Evolutionary conservation across 2,888 invertebrate species (phyloP), one percentile per base, ranked within the genome.

Genomic region (Carcina quercana): DNA sequence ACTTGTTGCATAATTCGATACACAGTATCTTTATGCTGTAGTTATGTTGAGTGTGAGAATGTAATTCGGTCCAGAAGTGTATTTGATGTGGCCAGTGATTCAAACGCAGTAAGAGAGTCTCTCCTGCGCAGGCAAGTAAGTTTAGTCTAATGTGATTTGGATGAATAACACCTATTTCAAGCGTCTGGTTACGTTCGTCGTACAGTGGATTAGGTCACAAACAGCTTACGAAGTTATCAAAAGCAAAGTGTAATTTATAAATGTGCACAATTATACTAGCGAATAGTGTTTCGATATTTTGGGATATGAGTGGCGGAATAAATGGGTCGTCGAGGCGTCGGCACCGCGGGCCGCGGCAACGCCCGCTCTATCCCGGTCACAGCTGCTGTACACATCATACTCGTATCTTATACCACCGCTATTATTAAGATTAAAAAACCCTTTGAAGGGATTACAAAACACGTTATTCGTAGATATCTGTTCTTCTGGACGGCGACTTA

Each of bases 361-460:
- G 76, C 76, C 76, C 75, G 79, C 59, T 50, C 69, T 69, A 61
- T 70, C 82, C 75, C 80, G 78, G 80, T 72, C 76, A 70, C 60
- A 79, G 78, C 79, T 63, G 58, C 61, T 51, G 53, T 54, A 55
- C 59, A 67, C 54, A 44, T 46, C 37, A 43, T 42, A 40, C 37
- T 38, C 36, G 40, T 37, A 41, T 34, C 36, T 38, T 40, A 38
- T 36, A n/a, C n/a, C n/a, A n/a, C n/a, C n/a, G n/a, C n/a, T n/a
- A n/a, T n/a, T n/a, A n/a, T n/a, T n/a, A n/a, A n/a, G n/a, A n/a
- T n/a, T n/a, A n/a, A n/a, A n/a, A n/a, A n/a, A n/a, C n/a, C n/a
- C n/a, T n/a, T n/a, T n/a, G n/a, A n/a, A n/a, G n/a, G n/a, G n/a
- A n/a, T n/a, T n/a, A n/a, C n/a, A n/a, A n/a, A n/a, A n/a, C n/a